Base-by-base conservation (phyloP, 2,113 vertebrate species). In the Carassius auratus region DNA sequence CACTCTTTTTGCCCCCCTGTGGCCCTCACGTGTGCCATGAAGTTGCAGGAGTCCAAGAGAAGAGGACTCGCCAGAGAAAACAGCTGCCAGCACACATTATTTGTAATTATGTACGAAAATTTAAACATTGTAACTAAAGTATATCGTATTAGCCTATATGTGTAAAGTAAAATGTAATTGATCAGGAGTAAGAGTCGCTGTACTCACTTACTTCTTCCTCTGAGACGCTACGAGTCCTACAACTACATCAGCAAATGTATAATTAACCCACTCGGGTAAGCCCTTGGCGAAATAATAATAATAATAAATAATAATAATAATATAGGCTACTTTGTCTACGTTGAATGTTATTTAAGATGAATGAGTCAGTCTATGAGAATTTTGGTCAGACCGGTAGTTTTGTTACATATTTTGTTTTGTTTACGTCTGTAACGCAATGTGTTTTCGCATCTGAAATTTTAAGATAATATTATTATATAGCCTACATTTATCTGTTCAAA, bases 1-100 rank as follows among this genome's bases (percentile, higher is more conserved):
- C 91, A 89, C 87, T 90, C 78, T 90, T 91, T 93, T 91, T 92
- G 94, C 93, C 94, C 93, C 93, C 94, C 83, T 93, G 94, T 93
- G 94, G 94, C 86, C 19, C 79, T 85, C 88, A 19, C 64, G 55
- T 52, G 57, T 52, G 57, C 62, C 75, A 77, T 19, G 9, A 30
- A 74, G 38, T 50, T 75, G 26, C 71, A 50, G 38, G 42, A 75
- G 12, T 21, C 42, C 12, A 48, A 57, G 15, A 52, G 50, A 48
- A 33, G 15, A 52, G 50, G 75, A 19, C 78, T 15, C 33, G 2
- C 30, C 30, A n/a, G 12, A n/a, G 12, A 42, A 30, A 30, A 30
- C 30, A 30, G 3, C 77, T 23, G 17, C 3, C 8, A 36, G 19
- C 14, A 50, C 3, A 30, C 14, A 33, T 33, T 3, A 76, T 76